Evolutionary conservation across 64 coral and sea anemone species (phyloP), one percentile per base, ranked within the genome.

Genomic region (Montipora capricornis): DNA sequence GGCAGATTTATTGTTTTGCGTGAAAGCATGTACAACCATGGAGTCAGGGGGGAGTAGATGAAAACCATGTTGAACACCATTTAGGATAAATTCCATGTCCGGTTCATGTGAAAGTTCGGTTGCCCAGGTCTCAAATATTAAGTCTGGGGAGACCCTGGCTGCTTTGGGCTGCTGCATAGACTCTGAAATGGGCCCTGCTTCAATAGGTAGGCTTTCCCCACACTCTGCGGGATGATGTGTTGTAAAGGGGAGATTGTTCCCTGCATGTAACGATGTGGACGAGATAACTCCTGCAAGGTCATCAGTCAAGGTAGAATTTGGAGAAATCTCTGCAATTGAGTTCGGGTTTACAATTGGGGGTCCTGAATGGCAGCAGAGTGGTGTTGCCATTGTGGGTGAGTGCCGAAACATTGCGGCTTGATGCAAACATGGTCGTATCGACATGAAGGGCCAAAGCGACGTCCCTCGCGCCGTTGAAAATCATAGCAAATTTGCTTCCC

Each of bases 101-200:
- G 50, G 69, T 57, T 87, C 90, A 83, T 47, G 78, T 6, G 77
- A 9, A 82, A 91, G 91, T 57, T 93, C 76, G 62, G 87, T 74
- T 59, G 92, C 92, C 92, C 48, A 88, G 52, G 78, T 74, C 68
- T 81, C 83, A 81, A 79, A 93, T 58, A 29, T 22, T 80, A 93
- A 93, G 91, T 93, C 91, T 73, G 82, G 87, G 91, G 91, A 93
- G 57, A 93, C 78, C 69, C 47, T 45, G 92, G 84, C 92, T 88
- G 91, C 91, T 44, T 88, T 7, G 84, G 83, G 91, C 60, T 88
- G 75, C 91, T 93, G 92, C 84, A 37, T 62, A 74, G 16, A 20
- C 52, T 74, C 49, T 68, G 15, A 78, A 20, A 19, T 68, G 62
- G 73, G 81, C 91, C 81, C 73, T 86, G 91, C 81, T n/a, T 64